Conservation (phyloP, 2,113 vertebrate genomes). For the Microcebus ravelobensis region DNA sequence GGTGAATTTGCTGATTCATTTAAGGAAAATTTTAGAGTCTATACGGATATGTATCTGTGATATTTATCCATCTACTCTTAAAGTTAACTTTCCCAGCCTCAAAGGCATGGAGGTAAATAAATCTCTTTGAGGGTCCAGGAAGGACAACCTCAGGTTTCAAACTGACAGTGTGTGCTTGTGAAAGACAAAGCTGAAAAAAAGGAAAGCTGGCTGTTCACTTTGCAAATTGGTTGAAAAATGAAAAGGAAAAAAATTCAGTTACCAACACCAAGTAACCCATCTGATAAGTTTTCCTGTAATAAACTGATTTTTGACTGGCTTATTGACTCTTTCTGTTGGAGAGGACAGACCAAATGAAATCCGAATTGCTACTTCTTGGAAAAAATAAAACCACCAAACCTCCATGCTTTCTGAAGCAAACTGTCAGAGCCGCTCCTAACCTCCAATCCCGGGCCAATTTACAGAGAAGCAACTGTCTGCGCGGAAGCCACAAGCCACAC, state of each 20-base stretch:
- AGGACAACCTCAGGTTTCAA: neutral
- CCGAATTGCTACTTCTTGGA: neutral
- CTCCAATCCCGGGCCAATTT: neutral
- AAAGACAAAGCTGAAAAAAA: neutral
- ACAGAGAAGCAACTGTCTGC: accelerated
- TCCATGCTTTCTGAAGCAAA: neutral
- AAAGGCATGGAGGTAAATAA: neutral
- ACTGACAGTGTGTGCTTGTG: neutral
- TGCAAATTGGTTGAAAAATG: neutral
- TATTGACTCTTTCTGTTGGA: neutral
- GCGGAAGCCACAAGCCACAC: accelerated
- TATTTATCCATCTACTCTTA: neutral
- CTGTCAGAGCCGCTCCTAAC: neutral
- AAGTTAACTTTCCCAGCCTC: neutral
- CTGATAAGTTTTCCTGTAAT: neutral
- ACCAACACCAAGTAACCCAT: neutral
- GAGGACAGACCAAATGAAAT: neutral
- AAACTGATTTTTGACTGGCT: neutral
- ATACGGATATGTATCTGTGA: neutral
- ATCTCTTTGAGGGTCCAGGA: neutral
- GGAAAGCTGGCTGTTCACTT: neutral
- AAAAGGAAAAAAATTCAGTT: neutral
- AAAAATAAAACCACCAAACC: neutral
- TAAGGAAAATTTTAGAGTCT: neutral
- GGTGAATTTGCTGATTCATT: neutral